Conservation (phyloP, 2,113 vertebrate genomes). For the Pedetes capensis region DNA sequence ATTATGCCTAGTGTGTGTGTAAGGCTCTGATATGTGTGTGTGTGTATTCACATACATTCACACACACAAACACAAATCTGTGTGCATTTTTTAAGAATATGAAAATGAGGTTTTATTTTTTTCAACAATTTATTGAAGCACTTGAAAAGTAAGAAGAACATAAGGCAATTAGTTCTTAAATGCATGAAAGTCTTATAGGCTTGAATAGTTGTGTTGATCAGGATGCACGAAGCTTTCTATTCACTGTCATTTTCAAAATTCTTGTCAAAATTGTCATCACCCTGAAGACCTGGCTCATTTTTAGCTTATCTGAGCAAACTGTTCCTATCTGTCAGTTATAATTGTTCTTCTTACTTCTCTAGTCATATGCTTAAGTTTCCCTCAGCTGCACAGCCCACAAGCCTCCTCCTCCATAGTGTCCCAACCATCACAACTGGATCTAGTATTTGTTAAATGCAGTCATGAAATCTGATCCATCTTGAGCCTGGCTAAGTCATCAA, state of each 20-base stretch:
- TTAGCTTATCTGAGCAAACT: conserved; percentile 32
- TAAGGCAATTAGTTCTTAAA: conserved; percentile 30
- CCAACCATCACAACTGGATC: background rate
- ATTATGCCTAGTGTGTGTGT: background rate
- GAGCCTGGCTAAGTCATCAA: background rate
- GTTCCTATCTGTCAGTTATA: conserved; percentile 18
- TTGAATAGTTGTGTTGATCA: background rate
- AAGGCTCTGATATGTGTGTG: too few species aligned
- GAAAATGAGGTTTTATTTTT: conserved; percentile 6
- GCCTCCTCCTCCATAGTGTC: background rate
- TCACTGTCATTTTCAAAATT: conserved; percentile 1
- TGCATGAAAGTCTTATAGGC: background rate
- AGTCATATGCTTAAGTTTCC: conserved; percentile 31
- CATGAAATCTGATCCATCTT: background rate
- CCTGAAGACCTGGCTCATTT: conserved; percentile 35
- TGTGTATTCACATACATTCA: too few species aligned
- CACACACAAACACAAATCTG: background rate
- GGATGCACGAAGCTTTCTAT: background rate
- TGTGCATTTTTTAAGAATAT: background rate
- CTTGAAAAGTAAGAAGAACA: conserved; percentile 25
- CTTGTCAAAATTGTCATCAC: conserved; percentile 16
- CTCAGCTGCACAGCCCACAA: background rate
- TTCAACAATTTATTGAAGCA: background rate
- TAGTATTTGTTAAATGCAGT: background rate
- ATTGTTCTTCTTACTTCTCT: conserved; percentile 14